These are phyloP conservation scores for Enteromius unitaeniatus DNA, from an alignment of 2,797 vertebrate genomes.

Conservation along the genomic window DNA sequence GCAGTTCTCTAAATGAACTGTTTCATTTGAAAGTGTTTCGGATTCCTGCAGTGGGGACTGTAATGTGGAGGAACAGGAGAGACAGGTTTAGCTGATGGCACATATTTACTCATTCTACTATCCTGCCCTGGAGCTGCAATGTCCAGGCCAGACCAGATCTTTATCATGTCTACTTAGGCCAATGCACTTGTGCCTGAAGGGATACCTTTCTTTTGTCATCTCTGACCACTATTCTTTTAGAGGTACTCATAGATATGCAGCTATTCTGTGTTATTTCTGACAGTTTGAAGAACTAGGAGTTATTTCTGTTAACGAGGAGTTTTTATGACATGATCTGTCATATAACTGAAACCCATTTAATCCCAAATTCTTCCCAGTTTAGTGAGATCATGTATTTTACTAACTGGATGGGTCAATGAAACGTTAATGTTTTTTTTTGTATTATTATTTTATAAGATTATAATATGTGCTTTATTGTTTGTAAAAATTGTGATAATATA, in stretches of 20 bases:
- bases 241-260: conserved; percentile 46
- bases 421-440: neutral
- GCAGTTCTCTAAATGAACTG: neutral
- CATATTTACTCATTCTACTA: conserved; percentile 51
- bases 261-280: conserved; percentile 37
- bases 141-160: conserved; percentile 58
- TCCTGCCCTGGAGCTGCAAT: conserved; percentile 61
- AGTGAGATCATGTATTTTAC: conserved; percentile 1
- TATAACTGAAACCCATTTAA: conserved; percentile 5
- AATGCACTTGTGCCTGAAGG: conserved; percentile 50
- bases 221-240: conserved; percentile 38
- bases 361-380: neutral
- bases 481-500: neutral
- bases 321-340: conserved; percentile 34
- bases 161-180: conserved; percentile 58
- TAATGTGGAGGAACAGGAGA: conserved; percentile 55
- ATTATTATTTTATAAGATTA: neutral
- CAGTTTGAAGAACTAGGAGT: conserved; percentile 23
- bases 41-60: conserved; percentile 38
- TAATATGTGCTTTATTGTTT: neutral
- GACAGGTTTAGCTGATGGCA: conserved; percentile 61
- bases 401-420: neutral
- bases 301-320: conserved; percentile 17
- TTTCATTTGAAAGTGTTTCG: too few species aligned
- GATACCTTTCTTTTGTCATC: conserved; percentile 50